Base-by-base conservation (phyloP, 1,140 invertebrate species). In the Semibalanus balanoides region DNA sequence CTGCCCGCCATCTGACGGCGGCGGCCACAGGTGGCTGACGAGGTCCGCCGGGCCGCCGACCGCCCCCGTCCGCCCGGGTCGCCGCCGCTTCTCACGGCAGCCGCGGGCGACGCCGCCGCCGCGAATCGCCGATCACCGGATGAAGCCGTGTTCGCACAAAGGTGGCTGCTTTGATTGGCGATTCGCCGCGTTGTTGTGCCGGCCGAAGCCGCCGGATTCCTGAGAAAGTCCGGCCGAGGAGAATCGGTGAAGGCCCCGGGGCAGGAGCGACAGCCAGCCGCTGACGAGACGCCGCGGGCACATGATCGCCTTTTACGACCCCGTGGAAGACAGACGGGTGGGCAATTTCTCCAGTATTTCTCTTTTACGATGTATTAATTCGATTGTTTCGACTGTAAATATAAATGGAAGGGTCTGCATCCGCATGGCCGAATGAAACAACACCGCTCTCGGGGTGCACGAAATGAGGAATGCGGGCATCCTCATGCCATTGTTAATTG, bases 281-380 rank as follows among this genome's bases (percentile, higher is more conserved):
- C 35, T 17, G 35, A 40, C n/a, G n/a, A n/a, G n/a, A n/a, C n/a
- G n/a, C n/a, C n/a, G n/a, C n/a, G n/a, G n/a, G n/a, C 35, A 40
- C 51, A 64, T 64, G 22, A 64, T 40, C 51, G 51, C 51, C 51
- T 64, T 64, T 64, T 64, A 64, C 22, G 51, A 64, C 51, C 51
- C n/a, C 51, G 14, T 14, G 22, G 51, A 64, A 64, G 51, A 64
- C 51, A 64, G 22, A 64, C 51, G 51, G 51, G 11, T 25, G 51
- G 51, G 51, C 51, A 64, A 64, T 64, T 64, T 64, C 51, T 22
- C 51, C 51, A 64, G 51, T 64, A 64, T 64, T 64, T 64, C 51
- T 64, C 51, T 64, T 64, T 64, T 64, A 64, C 51, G 51, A 64
- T 64, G 51, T 64, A 64, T 64, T 64, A 64, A 64, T 64, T 64